Evolutionary conservation across 2,888 invertebrate genomes (phyloP).

Genomic region (Iselma pallidipennis): DNA sequence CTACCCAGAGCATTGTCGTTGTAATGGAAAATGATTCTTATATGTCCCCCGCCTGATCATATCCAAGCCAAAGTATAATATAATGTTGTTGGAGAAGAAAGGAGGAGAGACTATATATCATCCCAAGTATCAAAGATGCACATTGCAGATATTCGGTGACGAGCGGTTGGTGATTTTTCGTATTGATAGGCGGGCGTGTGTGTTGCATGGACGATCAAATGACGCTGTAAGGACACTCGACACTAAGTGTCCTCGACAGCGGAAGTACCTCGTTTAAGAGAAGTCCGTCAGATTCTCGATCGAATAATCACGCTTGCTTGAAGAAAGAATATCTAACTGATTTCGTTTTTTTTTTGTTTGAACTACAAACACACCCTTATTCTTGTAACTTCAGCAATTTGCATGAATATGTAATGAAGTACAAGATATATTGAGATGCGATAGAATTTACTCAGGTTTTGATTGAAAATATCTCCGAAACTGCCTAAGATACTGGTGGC

Average conservation of each 20-base stretch:
- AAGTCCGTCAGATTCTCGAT: slow-evolving; percentile 37
- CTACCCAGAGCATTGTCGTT: not conserved
- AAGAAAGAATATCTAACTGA: not conserved
- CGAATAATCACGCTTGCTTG: slow-evolving; percentile 39
- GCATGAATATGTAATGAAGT: not conserved
- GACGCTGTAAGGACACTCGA: slow-evolving; percentile 45
- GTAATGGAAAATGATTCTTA: not conserved
- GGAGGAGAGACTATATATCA: not conserved
- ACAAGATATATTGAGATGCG: not conserved
- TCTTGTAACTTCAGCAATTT: not conserved
- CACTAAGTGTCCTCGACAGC: slow-evolving; percentile 47
- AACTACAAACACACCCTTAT: not conserved
- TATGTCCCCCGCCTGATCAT: not conserved
- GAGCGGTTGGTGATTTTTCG: not conserved
- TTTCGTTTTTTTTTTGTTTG: not conserved
- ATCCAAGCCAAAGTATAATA: not conserved
- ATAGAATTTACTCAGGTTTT: not conserved
- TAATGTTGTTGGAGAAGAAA: not conserved
- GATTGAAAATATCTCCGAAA: not conserved
- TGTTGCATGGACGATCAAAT: slow-evolving; percentile 44
- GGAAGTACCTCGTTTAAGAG: slow-evolving; percentile 44
- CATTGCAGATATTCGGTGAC: not conserved
- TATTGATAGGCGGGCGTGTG: slow-evolving; percentile 17
- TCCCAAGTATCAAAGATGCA: not conserved
- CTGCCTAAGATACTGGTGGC: not conserved